A percentile compares a stretch with the other conserved stretches of the same genome.
These are phyloP conservation scores for Nycticorax nycticorax DNA, from an alignment of 2,113 vertebrate genomes.

Conservation along the genomic window DNA sequence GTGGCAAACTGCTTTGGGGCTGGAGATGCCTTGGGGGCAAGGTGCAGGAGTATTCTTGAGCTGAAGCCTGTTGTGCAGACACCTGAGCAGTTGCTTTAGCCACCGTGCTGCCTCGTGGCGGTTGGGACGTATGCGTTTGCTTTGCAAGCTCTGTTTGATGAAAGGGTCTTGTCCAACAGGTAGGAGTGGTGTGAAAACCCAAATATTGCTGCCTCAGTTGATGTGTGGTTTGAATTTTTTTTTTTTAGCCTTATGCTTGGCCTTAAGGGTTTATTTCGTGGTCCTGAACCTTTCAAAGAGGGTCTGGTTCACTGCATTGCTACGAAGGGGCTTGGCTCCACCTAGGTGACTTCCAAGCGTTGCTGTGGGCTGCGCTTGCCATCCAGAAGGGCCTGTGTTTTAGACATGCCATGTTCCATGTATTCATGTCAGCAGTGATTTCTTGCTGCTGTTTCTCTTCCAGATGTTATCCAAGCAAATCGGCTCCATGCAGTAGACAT, in stretches of 20 bases:
- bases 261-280: background rate
- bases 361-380: background rate
- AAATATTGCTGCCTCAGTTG: background rate
- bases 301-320: background rate
- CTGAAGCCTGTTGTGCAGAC: background rate
- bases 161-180: background rate
- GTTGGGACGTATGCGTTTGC: rapidly evolving
- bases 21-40: background rate
- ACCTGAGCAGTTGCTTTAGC: background rate
- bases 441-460: background rate
- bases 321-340: background rate
- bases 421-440: background rate
- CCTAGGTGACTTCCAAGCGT: background rate
- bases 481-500: slow-evolving; percentile 81
- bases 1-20: background rate
- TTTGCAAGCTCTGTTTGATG: background rate
- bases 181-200: background rate
- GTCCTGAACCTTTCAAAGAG: background rate
- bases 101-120: background rate
- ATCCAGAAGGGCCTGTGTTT: background rate
- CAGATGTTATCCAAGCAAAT: slow-evolving; percentile 85
- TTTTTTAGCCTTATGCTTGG: background rate
- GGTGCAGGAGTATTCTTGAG: background rate
- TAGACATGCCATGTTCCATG: rapidly evolving
- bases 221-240: background rate